These are phyloP conservation scores for Drosophila testacea DNA, from an alignment of 2,888 invertebrate genomes.

Conservation along the genomic window DNA sequence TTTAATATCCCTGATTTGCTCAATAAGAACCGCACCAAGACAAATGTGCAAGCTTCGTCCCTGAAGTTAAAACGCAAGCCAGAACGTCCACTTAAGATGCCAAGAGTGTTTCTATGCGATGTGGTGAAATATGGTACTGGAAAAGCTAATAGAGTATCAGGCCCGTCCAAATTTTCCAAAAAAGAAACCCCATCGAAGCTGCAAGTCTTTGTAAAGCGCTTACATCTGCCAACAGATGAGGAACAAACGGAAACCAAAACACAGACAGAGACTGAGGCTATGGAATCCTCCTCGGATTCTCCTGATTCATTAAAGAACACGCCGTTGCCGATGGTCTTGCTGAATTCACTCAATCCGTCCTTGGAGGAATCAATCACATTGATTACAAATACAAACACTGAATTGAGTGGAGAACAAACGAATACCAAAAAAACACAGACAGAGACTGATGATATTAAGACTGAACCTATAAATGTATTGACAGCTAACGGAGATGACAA, in stretches of 20 bases:
- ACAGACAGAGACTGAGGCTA: no score
- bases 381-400: neutral
- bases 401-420: neutral
- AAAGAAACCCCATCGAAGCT: constrained; percentile 46
- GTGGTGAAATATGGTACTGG: neutral
- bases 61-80: constrained; percentile 42
- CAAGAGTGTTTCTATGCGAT: neutral
- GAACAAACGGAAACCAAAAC: neutral
- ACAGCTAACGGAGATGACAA: neutral
- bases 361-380: neutral
- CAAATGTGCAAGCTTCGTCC: neutral
- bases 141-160: neutral
- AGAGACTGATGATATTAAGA: constrained; percentile 22
- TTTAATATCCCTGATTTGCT: constrained; percentile 83
- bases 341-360: no score
- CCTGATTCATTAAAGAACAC: neutral
- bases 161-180: no score
- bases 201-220: constrained; percentile 66
- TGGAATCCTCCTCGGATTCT: constrained; percentile 23
- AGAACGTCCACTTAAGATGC: constrained; percentile 55
- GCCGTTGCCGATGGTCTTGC: neutral
- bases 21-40: constrained; percentile 74
- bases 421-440: neutral
- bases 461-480: constrained; percentile 11
- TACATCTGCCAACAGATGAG: constrained; percentile 36